phyloP scores from a whole-genome alignment of 2,888 invertebrate species.

The Panopea generosa region DNA sequence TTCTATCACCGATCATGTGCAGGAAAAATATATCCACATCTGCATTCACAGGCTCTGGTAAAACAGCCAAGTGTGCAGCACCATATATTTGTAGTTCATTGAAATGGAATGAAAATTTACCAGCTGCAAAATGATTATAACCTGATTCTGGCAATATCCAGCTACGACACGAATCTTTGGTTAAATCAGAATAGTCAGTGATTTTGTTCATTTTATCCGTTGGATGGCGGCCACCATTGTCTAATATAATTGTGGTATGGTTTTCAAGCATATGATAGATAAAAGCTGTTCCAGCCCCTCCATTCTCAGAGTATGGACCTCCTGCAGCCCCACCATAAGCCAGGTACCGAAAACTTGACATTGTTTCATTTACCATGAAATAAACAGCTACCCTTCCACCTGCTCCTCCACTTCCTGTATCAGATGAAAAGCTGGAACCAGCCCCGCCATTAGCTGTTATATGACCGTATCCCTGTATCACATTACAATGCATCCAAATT shows the following conservation, averaged over 20 bases:
- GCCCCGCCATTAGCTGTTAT: conserved; percentile 74
- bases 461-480: conserved; percentile 73
- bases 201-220: conserved; percentile 64
- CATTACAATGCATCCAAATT: conserved; percentile 74
- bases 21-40: conserved; percentile 70
- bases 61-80: conserved; percentile 69
- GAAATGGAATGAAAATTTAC: conserved; percentile 64
- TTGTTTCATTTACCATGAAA: conserved; percentile 72
- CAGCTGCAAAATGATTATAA: conserved; percentile 62
- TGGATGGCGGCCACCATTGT: conserved; percentile 67
- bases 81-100: conserved; percentile 75
- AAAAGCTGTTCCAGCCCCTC: conserved; percentile 74
- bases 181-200: conserved; percentile 62
- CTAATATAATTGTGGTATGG: conserved; percentile 72
- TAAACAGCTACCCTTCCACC: conserved; percentile 77
- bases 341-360: conserved; percentile 70
- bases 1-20: conserved; percentile 78
- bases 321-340: conserved; percentile 69
- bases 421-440: conserved; percentile 47
- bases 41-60: conserved; percentile 59
- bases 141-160: conserved; percentile 73
- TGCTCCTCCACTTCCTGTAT: conserved; percentile 75
- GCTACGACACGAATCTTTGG: conserved; percentile 69
- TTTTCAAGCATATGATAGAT: conserved; percentile 69
- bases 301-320: conserved; percentile 62